phyloP scores from a whole-genome alignment of 1,140 invertebrate species.

The Trichogramma pretiosum region DNA sequence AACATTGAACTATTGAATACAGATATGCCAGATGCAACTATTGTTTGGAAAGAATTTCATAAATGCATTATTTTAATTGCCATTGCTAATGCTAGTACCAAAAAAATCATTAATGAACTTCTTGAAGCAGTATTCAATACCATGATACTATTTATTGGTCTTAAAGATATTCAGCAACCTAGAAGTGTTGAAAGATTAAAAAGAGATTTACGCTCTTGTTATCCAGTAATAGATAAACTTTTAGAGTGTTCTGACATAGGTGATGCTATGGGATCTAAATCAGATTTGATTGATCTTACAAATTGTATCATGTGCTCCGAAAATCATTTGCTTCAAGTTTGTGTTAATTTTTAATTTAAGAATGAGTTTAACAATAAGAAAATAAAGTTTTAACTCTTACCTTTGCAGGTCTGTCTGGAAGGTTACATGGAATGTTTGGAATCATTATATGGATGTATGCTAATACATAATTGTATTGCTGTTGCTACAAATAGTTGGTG shows the following conservation, averaged over 20 bases:
- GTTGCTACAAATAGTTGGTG: constrained; percentile 74
- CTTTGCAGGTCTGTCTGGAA: constrained; percentile 60
- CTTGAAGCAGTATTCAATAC: constrained; percentile 64
- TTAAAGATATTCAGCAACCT: constrained; percentile 64
- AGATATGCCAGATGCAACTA: constrained; percentile 56
- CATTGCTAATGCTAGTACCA: constrained; percentile 55
- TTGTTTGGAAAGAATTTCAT: constrained; percentile 70
- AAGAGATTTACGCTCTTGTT: constrained; percentile 65
- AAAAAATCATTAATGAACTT: constrained; percentile 53
- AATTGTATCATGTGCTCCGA: constrained; percentile 61
- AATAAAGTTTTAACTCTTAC: constrained; percentile 20
- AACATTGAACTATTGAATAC: constrained; percentile 57
- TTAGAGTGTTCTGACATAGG: constrained; percentile 62
- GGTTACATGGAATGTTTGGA: constrained; percentile 65
- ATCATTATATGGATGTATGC: constrained; percentile 69
- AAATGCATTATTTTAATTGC: constrained; percentile 57
- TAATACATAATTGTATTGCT: constrained; percentile 64
- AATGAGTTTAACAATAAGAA: constrained; percentile 3
- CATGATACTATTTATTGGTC: constrained; percentile 67
- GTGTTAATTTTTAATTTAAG: constrained; percentile 9
- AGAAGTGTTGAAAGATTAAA: constrained; percentile 73
- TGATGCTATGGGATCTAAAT: constrained; percentile 48
- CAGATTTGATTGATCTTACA: constrained; percentile 54
- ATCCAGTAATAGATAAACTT: constrained; percentile 62
- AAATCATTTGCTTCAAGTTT: constrained; percentile 63